Evolutionary conservation across 2,888 invertebrate species (phyloP), one percentile per base, ranked within the genome.

Genomic region (Drosophila subsilvestris): DNA sequence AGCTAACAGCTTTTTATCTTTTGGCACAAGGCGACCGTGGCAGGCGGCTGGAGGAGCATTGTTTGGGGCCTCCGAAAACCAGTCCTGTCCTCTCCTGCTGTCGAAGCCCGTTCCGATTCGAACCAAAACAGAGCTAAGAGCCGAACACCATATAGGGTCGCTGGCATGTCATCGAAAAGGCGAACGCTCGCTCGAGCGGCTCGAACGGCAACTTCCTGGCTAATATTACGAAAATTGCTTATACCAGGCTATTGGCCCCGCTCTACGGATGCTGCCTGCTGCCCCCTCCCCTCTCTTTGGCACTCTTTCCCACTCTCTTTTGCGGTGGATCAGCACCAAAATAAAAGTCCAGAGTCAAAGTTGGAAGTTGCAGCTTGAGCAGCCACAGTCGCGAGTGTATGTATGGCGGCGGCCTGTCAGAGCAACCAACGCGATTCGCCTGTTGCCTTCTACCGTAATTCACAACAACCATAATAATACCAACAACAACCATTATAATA

Each of bases 1-100:
- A 88, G 88, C 89, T 89, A 89, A 89, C 89, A 89, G 89, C 89
- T 89, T 89, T 89, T 88, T 87, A 86, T 86, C 86, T 70, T 86
- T 81, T 79, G 77, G 81, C 85, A 73, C 78, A 69, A 80, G 82
- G 82, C 86, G 81, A 79, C 81, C 14, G 5, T 6, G 37, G 37
- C 37, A 37, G 14, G 14, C 14, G 12, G 37, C 5, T 3, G 32
- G 37, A 37, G 37, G 14, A 66, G 82, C 82, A 78, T 82, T 84
- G 83, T 84, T 81, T 79, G 45, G 45, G 60, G 60, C 44, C 45
- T 61, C 20, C n/a, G 62, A 59, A 79, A 78, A 80, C 75, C 79
- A 77, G 80, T 73, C 50, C 71, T 62, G 80, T 73, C 8, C 69
- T 25, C 25, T 25, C 25, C 25, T 76, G 70, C 45, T 76, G 70